Percentiles rank a stretch among this genome's conserved stretches.
Evolutionary conservation across 2,888 invertebrate species (phyloP).

Genomic region (Dinocampus coccinellae): DNA sequence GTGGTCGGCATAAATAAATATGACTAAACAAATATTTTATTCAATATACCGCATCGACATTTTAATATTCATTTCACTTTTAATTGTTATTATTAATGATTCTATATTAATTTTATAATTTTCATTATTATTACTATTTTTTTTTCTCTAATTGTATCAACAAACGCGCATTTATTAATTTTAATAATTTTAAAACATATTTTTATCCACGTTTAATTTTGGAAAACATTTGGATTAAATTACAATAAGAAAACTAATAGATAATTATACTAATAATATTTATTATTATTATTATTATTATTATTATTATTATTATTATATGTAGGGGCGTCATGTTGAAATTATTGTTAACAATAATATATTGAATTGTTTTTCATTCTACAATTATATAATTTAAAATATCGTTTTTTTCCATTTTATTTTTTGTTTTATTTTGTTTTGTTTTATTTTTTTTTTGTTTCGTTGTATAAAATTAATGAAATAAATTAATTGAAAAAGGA

Average conservation of each 20-base stretch:
- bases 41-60: neutral
- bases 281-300: neutral
- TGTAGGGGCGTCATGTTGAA: too few species aligned
- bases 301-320: too few species aligned
- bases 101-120: neutral
- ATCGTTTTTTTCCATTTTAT: too few species aligned
- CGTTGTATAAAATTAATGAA: slow-evolving; percentile 51
- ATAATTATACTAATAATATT: neutral
- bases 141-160: neutral
- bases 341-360: neutral
- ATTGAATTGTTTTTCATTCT: too few species aligned
- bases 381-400: too few species aligned
- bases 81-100: neutral
- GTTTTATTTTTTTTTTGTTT: slow-evolving; percentile 39
- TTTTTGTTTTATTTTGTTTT: too few species aligned
- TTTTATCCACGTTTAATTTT: neutral
- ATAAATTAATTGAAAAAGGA: slow-evolving; percentile 30
- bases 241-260: neutral
- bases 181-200: neutral
- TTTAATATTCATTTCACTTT: neutral
- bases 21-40: slow-evolving; percentile 8
- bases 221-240: neutral
- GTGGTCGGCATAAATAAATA: neutral
- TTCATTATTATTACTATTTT: neutral
- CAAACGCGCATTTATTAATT: neutral